Base-by-base conservation (phyloP, 1,140 invertebrate genomes). In the Homarus americanus region DNA sequence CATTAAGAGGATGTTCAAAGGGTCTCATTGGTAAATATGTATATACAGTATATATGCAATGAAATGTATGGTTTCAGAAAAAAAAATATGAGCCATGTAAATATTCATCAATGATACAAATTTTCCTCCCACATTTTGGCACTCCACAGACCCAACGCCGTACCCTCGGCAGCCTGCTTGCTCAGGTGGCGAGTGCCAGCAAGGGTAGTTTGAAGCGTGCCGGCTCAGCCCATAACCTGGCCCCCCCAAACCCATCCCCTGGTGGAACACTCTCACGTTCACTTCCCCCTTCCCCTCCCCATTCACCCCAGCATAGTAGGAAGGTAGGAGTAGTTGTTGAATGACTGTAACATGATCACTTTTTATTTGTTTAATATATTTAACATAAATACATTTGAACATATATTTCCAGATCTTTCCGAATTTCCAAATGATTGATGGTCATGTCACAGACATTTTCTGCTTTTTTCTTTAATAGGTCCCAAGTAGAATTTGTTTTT, bases 211-310 rank as follows among this genome's bases (percentile, higher is more conserved):
- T 96, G 93, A 95, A 95, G 94, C 95, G 95, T 94, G 95, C 95
- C 92, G 95, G 96, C 92, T 96, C 95, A 93, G 95, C 95, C 82
- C 95, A 95, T 94, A 96, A 95, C 93, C 94, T 96, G 93, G 94
- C 94, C 34, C 90, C 93, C 66, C 93, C 93, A 94, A 73, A 94
- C 93, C 90, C 94, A 93, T 83, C 94, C 94, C 93, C 95, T 94
- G 93, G 94, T 94, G 93, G 94, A 93, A 93, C 94, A 93, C 94
- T 94, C 93, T 96, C 96, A 82, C 95, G 96, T 94, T 97, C 97
- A 94, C 95, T 97, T 93, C 97, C 97, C 89, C 97, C 96, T 89
- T 97, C 97, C 93, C 97, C 97, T n/a, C 96, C 96, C 92, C 95
- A 96, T 93, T 97, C 97, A 93, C 95, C 96, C 93, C 95, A 95